Base-by-base conservation (phyloP, 1,140 invertebrate genomes). In the Drosophila nasuta region DNA sequence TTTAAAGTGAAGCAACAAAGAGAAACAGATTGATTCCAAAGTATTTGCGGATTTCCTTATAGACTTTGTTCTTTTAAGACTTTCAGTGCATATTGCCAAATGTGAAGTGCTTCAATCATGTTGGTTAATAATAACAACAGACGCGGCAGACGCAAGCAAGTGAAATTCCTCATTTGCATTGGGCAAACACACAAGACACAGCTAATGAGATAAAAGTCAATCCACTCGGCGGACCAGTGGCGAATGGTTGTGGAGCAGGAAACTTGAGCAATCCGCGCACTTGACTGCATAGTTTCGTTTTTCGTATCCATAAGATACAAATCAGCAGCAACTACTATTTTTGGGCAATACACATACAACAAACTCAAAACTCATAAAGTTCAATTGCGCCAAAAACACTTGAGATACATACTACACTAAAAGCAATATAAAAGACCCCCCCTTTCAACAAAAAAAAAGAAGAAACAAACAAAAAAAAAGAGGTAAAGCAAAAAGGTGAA, bases 201-300 rank as follows among this genome's bases (percentile, higher is more conserved):
- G 41, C 3, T 3, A n/a, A 43, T 17, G 20, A 83, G 64, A 75
- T 30, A 81, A 68, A 86, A 81, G 66, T 75, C 78, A 76, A 68
- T 72, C 70, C 79, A 75, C 75, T 81, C 71, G 82, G 66, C 20
- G 20, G 20, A 25, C 68, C 64, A 72, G 38, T 76, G 66, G 70
- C 64, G 49, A 59, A 81, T 57, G 54, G 33, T 41, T 68, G 3
- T 78, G 69, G 58, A 85, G 80, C 82, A 85, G 82, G 82, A 86
- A 86, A 86, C 82, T 86, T 86, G 69, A 78, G 79, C 79, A 87
- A 82, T 82, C 35, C 58, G 73, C 69, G 77, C 83, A 87, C 83
- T 79, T 87, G 82, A 87, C 72, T 75, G 66, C 72, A 57, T 69
- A 63, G 72, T 82, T 82, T 69, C 66, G 35, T 87, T 82, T 87